Evolutionary conservation across 2,797 vertebrate genomes (phyloP).

Genomic region (Spinus olivaceus): DNA sequence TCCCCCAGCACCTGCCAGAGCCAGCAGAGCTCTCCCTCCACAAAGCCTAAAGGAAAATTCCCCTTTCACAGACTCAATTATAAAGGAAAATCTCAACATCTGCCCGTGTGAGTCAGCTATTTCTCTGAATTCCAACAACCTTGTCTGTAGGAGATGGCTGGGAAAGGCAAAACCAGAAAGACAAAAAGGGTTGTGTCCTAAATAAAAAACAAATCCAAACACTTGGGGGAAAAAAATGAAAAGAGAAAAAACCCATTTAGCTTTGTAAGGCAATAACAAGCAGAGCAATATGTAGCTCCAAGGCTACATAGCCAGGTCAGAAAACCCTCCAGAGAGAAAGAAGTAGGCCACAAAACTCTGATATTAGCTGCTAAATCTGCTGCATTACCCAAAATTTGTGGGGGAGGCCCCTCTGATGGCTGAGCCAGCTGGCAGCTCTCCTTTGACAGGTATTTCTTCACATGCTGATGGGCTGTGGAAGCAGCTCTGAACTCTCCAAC

Average conservation of each 20-base stretch:
- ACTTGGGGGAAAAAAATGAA: not conserved
- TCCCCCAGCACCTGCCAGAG: not conserved
- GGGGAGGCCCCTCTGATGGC: not conserved
- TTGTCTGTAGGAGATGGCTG: not conserved
- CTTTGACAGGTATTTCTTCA: not conserved
- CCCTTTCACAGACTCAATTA: not conserved
- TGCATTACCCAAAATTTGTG: not conserved
- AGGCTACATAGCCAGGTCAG: constrained; percentile 9
- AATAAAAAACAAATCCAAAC: not conserved
- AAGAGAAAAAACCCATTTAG: not conserved
- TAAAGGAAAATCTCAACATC: not conserved
- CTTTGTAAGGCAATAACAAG: not conserved
- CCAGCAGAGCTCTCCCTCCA: not conserved
- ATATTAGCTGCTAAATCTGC: not conserved
- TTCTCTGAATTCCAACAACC: not conserved
- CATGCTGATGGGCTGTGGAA: not conserved
- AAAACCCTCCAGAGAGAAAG: constrained; percentile 2
- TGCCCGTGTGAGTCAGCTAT: not conserved
- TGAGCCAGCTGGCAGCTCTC: not conserved
- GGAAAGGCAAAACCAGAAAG: not conserved
- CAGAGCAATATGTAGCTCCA: not conserved
- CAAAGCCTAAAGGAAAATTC: constrained; percentile 24
- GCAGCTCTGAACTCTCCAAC: not conserved
- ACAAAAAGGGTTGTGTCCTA: not conserved
- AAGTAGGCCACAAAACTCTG: not conserved